phyloP scores from a whole-genome alignment of 2,797 vertebrate genomes.

The Tinamus major region DNA sequence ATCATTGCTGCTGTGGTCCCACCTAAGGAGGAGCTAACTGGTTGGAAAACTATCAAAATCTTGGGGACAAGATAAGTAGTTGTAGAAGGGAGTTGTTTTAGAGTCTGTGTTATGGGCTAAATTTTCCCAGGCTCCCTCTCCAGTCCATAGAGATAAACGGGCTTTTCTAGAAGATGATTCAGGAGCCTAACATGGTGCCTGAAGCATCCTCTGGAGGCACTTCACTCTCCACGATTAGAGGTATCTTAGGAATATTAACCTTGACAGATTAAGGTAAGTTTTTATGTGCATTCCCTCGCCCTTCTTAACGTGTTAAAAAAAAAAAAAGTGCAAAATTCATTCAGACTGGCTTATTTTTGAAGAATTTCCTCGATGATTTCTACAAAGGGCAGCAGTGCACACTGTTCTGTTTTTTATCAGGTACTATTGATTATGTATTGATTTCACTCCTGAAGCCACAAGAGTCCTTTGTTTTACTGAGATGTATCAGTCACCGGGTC shows the following conservation, averaged over 20 bases:
- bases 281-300: neutral
- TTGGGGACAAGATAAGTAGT: neutral
- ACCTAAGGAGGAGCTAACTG: constrained; percentile 5
- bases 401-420: neutral
- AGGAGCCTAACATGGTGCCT: too few relatives aligned
- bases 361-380: neutral
- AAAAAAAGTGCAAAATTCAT: neutral
- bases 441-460: neutral
- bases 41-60: neutral
- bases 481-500: neutral
- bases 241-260: neutral
- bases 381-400: neutral
- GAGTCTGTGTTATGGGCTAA: neutral
- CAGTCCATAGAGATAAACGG: neutral
- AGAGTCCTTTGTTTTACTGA: neutral
- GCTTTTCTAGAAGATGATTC: neutral
- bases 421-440: neutral
- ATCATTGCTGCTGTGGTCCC: neutral
- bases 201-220: neutral
- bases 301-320: neutral
- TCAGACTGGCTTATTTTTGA: neutral
- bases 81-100: neutral
- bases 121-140: neutral
- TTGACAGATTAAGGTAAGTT: neutral
- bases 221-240: neutral